phyloP scores from a whole-genome alignment of 2,113 vertebrate species.

The Cricetomys ansorgei region DNA sequence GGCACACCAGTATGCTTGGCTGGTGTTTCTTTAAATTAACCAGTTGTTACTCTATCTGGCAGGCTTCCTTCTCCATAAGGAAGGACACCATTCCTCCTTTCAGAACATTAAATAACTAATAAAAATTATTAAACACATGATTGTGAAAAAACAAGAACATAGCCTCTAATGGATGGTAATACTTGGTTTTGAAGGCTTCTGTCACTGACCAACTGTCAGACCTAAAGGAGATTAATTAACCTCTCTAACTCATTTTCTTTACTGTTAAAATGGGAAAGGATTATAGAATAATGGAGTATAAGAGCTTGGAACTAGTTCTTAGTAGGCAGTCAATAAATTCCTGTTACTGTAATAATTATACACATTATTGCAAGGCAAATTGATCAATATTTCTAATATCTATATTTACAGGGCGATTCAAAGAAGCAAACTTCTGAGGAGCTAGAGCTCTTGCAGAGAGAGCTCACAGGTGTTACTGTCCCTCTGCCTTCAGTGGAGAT shows the following conservation, averaged over 20 bases:
- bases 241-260: conserved; percentile 28
- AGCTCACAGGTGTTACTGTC: neutral
- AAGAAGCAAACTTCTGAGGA: conserved; percentile 31
- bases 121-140: neutral
- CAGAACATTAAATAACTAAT: conserved; percentile 15
- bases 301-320: neutral
- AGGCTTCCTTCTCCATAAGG: neutral
- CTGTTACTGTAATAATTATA: neutral
- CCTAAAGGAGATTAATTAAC: neutral
- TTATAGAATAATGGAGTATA: conserved; percentile 1
- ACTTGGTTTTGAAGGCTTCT: neutral
- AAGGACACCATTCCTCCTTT: neutral
- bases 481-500: neutral
- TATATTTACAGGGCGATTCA: conserved; percentile 29
- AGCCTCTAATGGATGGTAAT: neutral
- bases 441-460: neutral
- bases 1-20: too few species aligned
- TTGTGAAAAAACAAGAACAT: neutral
- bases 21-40: conserved; percentile 43
- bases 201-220: conserved; percentile 24
- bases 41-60: neutral
- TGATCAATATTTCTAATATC: neutral
- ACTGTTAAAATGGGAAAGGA: neutral
- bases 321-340: neutral
- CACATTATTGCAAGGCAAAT: neutral